Conservation (phyloP, 2,888 invertebrate species). For the Lepidocyrtoides sp. region DNA sequence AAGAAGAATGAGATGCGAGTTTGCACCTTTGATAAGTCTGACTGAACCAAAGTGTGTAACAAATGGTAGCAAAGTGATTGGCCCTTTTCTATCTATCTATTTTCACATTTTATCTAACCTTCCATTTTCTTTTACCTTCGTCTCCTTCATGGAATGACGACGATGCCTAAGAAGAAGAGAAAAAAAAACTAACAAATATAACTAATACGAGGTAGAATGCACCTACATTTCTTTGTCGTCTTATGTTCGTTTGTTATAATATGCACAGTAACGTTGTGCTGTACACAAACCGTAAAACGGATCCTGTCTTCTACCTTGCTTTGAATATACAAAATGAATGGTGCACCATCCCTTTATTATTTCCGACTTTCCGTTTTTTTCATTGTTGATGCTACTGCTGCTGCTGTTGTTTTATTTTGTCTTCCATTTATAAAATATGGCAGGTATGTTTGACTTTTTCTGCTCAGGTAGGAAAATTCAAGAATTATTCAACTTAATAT, state of each 20-base stretch:
- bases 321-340: neutral
- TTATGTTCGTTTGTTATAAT: constrained; percentile 13
- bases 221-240: neutral
- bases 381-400: neutral
- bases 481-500: constrained; percentile 6
- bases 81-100: constrained; percentile 58
- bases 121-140: constrained; percentile 38
- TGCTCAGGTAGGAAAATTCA: neutral
- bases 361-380: neutral
- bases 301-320: neutral
- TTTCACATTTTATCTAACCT: constrained; percentile 33
- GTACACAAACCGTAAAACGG: constrained; percentile 5
- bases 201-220: too few relatives aligned
- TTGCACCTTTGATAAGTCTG: constrained; percentile 73
- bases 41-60: constrained; percentile 62
- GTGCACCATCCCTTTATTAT: constrained; percentile 38
- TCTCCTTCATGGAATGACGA: neutral
- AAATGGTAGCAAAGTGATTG: constrained; percentile 77
- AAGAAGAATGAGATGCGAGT: constrained; percentile 71
- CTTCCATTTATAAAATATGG: constrained; percentile 49
- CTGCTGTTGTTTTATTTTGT: neutral
- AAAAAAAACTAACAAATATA: neutral
- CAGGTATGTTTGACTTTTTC: constrained; percentile 30
- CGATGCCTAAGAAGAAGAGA: too few relatives aligned
- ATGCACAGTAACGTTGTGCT: constrained; percentile 13